Evolutionary conservation across 2,888 invertebrate genomes (phyloP).

Genomic region (Rhingia rostrata): DNA sequence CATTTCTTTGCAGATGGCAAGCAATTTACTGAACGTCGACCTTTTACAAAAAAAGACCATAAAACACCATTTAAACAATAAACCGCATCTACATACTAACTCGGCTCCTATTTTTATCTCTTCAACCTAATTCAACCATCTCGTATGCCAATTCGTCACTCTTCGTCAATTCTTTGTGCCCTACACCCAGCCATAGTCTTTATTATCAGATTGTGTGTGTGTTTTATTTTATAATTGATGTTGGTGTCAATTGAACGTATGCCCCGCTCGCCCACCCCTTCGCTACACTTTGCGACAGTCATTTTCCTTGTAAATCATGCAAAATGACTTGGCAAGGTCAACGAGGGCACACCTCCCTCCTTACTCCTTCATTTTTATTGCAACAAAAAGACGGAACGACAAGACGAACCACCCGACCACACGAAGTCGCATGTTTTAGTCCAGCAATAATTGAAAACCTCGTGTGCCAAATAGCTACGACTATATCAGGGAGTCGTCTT

Average conservation of each 20-base stretch:
- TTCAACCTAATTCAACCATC: slow-evolving; percentile 7
- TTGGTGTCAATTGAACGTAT: slow-evolving; percentile 10
- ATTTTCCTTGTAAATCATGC: slow-evolving; percentile 43
- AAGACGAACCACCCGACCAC: background rate
- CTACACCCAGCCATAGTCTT: background rate
- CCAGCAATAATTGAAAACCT: background rate
- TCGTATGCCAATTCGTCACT: slow-evolving; percentile 9
- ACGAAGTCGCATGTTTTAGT: background rate
- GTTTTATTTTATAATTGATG: slow-evolving; percentile 25
- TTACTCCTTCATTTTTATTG: background rate
- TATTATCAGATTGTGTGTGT: background rate
- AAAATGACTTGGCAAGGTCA: slow-evolving; percentile 50
- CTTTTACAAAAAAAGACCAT: too few relatives aligned
- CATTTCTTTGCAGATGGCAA: background rate
- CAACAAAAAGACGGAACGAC: too few relatives aligned
- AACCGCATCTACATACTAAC: too few relatives aligned
- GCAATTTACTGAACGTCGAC: too few relatives aligned
- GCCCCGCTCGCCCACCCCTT: background rate
- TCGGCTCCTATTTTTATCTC: background rate
- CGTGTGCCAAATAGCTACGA: background rate
- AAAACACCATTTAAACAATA: too few relatives aligned
- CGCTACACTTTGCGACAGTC: background rate
- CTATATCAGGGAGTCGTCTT: background rate
- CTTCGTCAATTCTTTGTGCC: background rate
- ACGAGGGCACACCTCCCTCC: background rate